A percentile compares a stretch with the other conserved stretches of the same genome.
Evolutionary conservation across 2,888 invertebrate genomes (phyloP).

Genomic region (Teinopalpus imperialis): DNA sequence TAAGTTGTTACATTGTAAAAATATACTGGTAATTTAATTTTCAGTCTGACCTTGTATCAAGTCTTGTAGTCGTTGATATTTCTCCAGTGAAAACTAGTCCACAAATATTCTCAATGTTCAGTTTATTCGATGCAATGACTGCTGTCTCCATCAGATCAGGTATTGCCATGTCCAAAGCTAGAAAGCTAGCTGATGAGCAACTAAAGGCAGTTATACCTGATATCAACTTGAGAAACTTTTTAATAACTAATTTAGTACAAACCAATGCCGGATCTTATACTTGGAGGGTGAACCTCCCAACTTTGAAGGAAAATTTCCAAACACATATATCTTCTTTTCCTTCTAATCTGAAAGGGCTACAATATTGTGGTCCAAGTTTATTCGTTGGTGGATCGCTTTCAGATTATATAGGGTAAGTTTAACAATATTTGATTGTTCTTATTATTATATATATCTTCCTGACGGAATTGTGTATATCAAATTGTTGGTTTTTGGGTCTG

Average conservation of each 20-base stretch:
- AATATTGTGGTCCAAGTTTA: slow-evolving; percentile 86
- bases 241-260: slow-evolving; percentile 92
- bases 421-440: slow-evolving; percentile 11
- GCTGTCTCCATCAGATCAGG: slow-evolving; percentile 81
- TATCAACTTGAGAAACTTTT: slow-evolving; percentile 86
- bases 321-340: slow-evolving; percentile 86
- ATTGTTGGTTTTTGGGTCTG: no score
- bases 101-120: slow-evolving; percentile 83
- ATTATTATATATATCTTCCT: slow-evolving; percentile 20
- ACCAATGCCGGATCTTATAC: slow-evolving; percentile 82
- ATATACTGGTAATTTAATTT: slow-evolving; percentile 41
- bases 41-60: slow-evolving; percentile 84
- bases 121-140: slow-evolving; percentile 86
- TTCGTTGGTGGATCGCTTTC: slow-evolving; percentile 94
- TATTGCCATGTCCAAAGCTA: slow-evolving; percentile 86
- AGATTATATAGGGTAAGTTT: slow-evolving; percentile 87
- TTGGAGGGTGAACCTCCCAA: slow-evolving; percentile 92
- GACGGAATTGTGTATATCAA: no score
- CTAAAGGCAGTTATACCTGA: slow-evolving; percentile 82
- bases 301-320: slow-evolving; percentile 85
- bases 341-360: slow-evolving; percentile 61
- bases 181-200: slow-evolving; percentile 84
- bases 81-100: slow-evolving; percentile 85
- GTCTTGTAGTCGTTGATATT: slow-evolving; percentile 87
- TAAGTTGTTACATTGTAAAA: no score